A percentile compares a stretch with the other conserved stretches of the same genome.
phyloP scores from a whole-genome alignment of 2,113 vertebrate species.

The Sigmodon hispidus region DNA sequence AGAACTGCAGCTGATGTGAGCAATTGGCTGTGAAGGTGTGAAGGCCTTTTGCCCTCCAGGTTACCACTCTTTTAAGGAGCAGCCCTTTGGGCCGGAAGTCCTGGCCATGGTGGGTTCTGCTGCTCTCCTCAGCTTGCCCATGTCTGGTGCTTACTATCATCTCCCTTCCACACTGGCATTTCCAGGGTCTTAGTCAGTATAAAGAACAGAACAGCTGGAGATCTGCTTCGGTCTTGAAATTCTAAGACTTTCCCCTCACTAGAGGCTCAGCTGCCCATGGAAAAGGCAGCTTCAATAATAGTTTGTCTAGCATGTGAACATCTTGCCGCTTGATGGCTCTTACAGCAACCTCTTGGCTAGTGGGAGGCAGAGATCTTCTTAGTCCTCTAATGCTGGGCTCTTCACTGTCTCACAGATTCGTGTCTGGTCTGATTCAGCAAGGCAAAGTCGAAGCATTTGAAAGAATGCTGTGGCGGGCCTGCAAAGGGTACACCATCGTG shows the following conservation, averaged over 20 bases:
- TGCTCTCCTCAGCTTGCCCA: background rate
- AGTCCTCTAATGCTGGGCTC: accelerated
- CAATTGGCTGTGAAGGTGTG: background rate
- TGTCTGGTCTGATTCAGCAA: conserved; percentile 94
- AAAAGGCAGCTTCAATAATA: background rate
- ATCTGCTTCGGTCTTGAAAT: background rate
- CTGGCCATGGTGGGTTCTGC: too few relatives aligned
- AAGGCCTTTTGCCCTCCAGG: background rate
- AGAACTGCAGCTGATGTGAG: background rate
- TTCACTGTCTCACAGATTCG: conserved; percentile 86
- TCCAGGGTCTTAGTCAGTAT: background rate
- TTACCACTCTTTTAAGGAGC: background rate
- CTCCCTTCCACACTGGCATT: background rate
- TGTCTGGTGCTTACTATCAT: too few relatives aligned
- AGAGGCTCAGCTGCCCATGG: background rate
- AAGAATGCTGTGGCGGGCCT: conserved; percentile 96
- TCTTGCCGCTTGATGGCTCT: background rate
- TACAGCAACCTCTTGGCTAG: background rate
- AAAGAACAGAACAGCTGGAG: accelerated
- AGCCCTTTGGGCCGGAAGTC: background rate
- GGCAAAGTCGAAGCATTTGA: conserved; percentile 95
- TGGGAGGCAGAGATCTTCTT: too few relatives aligned
- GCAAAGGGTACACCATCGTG: conserved; percentile 97
- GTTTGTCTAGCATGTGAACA: background rate
- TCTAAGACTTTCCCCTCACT: background rate